phyloP scores from a whole-genome alignment of 2,888 invertebrate species.

The Pherbina coryleti region DNA sequence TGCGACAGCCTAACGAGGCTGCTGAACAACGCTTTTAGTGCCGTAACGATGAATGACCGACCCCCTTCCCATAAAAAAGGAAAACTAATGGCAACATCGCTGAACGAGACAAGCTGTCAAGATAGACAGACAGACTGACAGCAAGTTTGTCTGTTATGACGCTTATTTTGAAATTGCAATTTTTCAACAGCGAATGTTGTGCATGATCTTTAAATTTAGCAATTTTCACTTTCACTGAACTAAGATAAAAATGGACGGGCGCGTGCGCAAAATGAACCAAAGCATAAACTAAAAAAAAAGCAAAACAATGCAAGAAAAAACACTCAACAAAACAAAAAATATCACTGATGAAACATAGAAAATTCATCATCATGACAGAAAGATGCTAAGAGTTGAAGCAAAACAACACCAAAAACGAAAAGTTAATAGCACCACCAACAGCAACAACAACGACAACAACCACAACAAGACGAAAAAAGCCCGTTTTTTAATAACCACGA shows the following conservation, averaged over 20 bases:
- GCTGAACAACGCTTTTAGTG: not conserved
- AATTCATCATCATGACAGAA: not conserved
- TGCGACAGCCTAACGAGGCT: not conserved
- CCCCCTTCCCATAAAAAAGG: not conserved
- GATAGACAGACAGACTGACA: not conserved
- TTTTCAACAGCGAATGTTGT: not conserved
- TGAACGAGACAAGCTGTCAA: not conserved
- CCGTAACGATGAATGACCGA: not conserved
- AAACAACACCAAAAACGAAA: not conserved
- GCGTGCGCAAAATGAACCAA: conserved; percentile 7
- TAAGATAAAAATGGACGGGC: conserved; percentile 24
- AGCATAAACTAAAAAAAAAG: not conserved
- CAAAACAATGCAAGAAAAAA: not conserved
- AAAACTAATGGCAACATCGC: not conserved
- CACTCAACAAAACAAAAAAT: not conserved
- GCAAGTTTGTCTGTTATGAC: not conserved
- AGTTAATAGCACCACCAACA: conserved; percentile 2
- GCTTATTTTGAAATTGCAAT: conserved; percentile 2
- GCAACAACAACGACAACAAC: not conserved
- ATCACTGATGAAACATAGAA: conserved; percentile 5
- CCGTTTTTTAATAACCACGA: conserved; percentile 1
- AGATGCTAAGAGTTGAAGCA: not conserved
- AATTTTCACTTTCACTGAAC: conserved; percentile 64
- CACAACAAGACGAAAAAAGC: not conserved
- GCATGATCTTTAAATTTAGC: conserved; percentile 51